Conservation (phyloP, 2,888 invertebrate genomes). For the Terebella lapidaria region DNA sequence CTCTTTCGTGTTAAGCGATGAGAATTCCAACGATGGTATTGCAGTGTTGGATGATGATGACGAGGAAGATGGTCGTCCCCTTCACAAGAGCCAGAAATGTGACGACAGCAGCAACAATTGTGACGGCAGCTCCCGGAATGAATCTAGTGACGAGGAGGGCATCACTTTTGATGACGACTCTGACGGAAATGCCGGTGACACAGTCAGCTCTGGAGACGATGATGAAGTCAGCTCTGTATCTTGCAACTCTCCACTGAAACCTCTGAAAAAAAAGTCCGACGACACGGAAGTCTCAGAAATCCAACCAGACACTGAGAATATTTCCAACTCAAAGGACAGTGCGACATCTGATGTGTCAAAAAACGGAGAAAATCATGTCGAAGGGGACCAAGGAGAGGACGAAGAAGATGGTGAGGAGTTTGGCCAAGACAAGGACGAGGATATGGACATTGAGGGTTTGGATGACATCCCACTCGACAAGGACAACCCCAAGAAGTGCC, state of each 20-base stretch:
- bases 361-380: neutral
- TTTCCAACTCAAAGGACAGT: too few species aligned
- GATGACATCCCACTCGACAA: conserved; percentile 78
- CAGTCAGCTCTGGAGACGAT: neutral
- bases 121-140: neutral
- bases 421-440: conserved; percentile 1
- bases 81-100: neutral
- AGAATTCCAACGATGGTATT: conserved; percentile 22
- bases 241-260: neutral
- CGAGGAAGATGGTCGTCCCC: neutral
- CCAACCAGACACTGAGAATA: too few species aligned
- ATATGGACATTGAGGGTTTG: neutral
- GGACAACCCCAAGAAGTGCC: conserved; percentile 85
- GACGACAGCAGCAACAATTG: neutral
- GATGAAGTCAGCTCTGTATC: neutral
- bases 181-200: neutral
- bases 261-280: neutral
- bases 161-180: neutral
- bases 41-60: neutral
- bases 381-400: neutral
- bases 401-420: neutral
- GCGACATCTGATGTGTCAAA: neutral
- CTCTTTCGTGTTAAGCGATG: conserved; percentile 32
- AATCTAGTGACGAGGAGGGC: neutral
- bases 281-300: neutral